Base-by-base conservation (phyloP, 2,797 vertebrate species). In the Coranthus polyacanthus region DNA sequence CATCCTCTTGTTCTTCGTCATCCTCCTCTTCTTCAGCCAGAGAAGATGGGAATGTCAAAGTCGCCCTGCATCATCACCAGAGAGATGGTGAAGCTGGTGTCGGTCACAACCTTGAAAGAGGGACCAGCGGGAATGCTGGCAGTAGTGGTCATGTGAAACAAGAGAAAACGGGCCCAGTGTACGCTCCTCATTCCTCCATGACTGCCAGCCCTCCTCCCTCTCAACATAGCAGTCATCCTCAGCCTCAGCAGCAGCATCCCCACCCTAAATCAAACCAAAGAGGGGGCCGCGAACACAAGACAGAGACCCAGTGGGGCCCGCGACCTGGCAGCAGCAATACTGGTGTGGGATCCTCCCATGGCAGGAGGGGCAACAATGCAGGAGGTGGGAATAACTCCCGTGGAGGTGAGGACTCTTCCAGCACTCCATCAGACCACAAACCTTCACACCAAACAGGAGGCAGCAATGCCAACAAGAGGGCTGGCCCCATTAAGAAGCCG, bases 281-380 rank as follows among this genome's bases (percentile, higher is more conserved):
- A 79, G 92, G 94, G 75, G 90, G 93, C 42, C 76, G 96, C 5
- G 97, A 98, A 55, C 95, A 94, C 83, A 97, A 95, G 85, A 97
- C 95, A 0, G 97, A 97, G 79, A 98, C 97, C 0, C 96, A 97
- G 36, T 98, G 97, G 97, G 97, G 97, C 7, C 97, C 97, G 3
- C 92, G 96, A 3, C 96, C 97, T 2, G 95, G 95, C 70, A 93
- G 89, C 81, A 94, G 92, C 78, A 94, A 65, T 29, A 78, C 81
- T 46, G 90, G 68, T 79, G 94, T 68, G 17, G 87, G 80, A 6
- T 81, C 88, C 34, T 87, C 85, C 36, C 93, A 94, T 18, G 83
- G 86, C 37, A 88, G 93, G 60, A 93, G 93, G 70, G 75, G 70
- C 52, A 92, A 89, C 73, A 94, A 85, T 55, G 77, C 83, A 82